phyloP scores from a whole-genome alignment of 2,113 vertebrate species.

The Ailuropoda melanoleuca region DNA sequence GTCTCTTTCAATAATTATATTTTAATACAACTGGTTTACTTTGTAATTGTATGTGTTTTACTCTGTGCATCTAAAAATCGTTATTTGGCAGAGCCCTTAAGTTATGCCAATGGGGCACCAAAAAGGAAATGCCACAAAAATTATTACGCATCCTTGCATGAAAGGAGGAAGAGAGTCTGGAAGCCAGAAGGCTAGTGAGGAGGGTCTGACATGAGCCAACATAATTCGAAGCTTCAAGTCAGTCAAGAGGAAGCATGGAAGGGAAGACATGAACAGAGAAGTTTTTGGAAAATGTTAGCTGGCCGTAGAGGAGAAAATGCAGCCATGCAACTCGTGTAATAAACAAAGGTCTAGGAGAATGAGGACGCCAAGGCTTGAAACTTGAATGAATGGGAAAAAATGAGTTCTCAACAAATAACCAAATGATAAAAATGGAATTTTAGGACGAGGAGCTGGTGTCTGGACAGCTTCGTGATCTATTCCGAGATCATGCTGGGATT shows the following conservation, averaged over 20 bases:
- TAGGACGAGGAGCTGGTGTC: not conserved
- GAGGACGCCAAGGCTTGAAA: not conserved
- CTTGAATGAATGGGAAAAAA: not conserved
- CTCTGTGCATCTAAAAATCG: not conserved
- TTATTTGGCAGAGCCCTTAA: not conserved
- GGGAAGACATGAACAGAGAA: not conserved
- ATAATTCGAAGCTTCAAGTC: not conserved
- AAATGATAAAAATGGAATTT: not conserved
- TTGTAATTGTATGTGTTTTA: not conserved
- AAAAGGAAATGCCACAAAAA: not conserved
- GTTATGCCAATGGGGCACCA: not conserved
- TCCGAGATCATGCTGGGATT: not conserved
- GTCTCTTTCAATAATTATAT: not conserved
- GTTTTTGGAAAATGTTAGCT: not conserved
- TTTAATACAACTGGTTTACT: slow-evolving; percentile 5
- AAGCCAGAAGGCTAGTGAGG: not conserved
- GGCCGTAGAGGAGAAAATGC: not conserved
- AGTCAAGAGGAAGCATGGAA: not conserved
- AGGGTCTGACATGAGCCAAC: not conserved
- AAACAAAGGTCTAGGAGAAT: not conserved
- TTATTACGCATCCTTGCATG: not conserved
- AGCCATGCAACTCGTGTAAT: not conserved
- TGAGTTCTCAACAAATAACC: not conserved
- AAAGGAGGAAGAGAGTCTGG: not conserved
- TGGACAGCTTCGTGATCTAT: not conserved